Conservation (phyloP, 2,113 vertebrate species). For the Corythaixoides concolor region DNA sequence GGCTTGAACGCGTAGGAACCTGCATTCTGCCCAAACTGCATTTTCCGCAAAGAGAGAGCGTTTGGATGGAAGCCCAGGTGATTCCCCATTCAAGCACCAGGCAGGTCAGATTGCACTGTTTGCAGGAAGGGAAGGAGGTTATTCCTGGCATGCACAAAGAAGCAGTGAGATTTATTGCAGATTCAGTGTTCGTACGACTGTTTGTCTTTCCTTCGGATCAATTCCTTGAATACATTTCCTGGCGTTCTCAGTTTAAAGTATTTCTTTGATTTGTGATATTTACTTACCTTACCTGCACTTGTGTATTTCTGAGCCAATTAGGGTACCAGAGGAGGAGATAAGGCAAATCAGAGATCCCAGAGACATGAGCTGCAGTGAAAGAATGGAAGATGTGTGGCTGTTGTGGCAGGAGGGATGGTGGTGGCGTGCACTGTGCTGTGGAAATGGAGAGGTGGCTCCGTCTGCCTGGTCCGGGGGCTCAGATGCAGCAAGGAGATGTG, state of each 20-base stretch:
- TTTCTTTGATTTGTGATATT: neutral
- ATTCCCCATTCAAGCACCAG: neutral
- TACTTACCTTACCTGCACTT: neutral
- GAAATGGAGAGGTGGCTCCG: neutral
- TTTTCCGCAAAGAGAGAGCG: neutral
- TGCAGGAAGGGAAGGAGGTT: neutral
- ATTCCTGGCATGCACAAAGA: neutral
- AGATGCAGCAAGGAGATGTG: neutral
- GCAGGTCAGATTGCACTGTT: neutral
- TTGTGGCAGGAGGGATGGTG: neutral
- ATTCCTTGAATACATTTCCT: neutral
- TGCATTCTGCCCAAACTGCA: neutral
- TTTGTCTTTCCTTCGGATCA: neutral
- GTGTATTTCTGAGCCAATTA: neutral
- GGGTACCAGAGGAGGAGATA: neutral
- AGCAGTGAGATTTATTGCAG: neutral
- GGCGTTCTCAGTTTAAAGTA: neutral
- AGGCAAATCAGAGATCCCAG: neutral
- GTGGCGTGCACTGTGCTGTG: neutral
- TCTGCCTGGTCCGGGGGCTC: neutral
- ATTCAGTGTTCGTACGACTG: fast-evolving
- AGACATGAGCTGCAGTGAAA: fast-evolving
- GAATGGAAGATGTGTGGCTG: neutral
- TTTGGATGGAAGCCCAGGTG: neutral
- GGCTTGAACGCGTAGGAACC: neutral